A percentile compares a stretch with the other conserved stretches of the same genome.
These are phyloP conservation scores for Elephas maximus DNA, from an alignment of 2,113 vertebrate species.

Conservation along the genomic window DNA sequence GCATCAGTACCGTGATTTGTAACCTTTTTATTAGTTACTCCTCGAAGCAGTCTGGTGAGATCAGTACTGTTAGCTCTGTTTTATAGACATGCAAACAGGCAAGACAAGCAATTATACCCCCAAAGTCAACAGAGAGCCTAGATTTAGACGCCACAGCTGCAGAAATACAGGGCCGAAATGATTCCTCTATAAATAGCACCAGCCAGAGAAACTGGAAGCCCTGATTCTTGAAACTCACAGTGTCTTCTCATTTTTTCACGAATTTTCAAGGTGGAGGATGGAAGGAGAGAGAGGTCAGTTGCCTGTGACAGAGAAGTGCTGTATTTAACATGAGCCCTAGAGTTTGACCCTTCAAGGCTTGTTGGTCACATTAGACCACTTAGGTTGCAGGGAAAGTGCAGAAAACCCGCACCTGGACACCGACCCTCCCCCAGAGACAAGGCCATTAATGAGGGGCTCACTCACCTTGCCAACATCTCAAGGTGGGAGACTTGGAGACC, in stretches of 20 bases:
- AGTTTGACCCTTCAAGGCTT: background rate
- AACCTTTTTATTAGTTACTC: constrained; percentile 36
- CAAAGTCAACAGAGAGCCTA: constrained; percentile 8
- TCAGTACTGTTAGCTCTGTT: constrained; percentile 24
- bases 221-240: background rate
- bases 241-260: constrained; percentile 34
- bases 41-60: constrained; percentile 47
- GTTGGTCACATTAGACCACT: background rate
- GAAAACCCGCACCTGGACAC: background rate
- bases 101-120: constrained; percentile 41
- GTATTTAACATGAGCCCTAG: background rate
- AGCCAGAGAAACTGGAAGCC: background rate
- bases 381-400: background rate
- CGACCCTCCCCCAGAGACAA: background rate
- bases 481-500: background rate
- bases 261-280: background rate
- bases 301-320: background rate
- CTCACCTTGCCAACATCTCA: background rate
- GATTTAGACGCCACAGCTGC: constrained; percentile 52
- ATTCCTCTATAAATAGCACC: constrained; percentile 20
- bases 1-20: constrained; percentile 26
- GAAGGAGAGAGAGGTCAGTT: background rate
- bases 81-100: constrained; percentile 48
- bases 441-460: background rate
- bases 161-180: background rate